These are phyloP conservation scores for Callithrix jacchus DNA, from an alignment of 2,113 vertebrate genomes.

Conservation along the genomic window DNA sequence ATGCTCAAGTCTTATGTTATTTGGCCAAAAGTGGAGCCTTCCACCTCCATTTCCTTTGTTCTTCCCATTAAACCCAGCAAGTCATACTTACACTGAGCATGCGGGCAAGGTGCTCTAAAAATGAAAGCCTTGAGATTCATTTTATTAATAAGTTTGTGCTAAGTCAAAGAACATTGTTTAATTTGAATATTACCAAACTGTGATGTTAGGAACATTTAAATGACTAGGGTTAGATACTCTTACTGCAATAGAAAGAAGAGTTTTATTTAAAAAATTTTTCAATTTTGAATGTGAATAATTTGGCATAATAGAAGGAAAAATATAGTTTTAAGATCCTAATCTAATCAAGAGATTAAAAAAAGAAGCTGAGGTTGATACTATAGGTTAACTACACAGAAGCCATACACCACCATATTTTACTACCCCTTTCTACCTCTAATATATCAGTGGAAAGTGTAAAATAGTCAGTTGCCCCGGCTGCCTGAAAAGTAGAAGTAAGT, in stretches of 20 bases:
- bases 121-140: background rate
- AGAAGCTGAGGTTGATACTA: background rate
- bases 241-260: background rate
- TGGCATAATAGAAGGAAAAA: background rate
- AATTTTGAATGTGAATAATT: background rate
- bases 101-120: background rate
- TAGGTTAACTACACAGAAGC: background rate
- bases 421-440: background rate
- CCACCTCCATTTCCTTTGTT: background rate
- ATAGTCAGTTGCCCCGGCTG: background rate
- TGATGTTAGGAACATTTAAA: background rate
- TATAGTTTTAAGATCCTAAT: background rate
- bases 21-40: background rate
- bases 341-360: background rate
- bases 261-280: background rate
- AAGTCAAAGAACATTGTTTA: background rate
- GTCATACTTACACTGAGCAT: background rate
- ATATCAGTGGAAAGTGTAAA: background rate
- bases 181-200: constrained; percentile 4
- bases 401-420: background rate
- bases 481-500: background rate
- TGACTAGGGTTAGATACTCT: background rate
- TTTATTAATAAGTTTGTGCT: constrained; percentile 4
- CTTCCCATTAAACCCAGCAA: background rate
- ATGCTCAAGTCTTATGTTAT: background rate